Base-by-base conservation (phyloP, 2,888 invertebrate species). In the Drosophila helvetica region DNA sequence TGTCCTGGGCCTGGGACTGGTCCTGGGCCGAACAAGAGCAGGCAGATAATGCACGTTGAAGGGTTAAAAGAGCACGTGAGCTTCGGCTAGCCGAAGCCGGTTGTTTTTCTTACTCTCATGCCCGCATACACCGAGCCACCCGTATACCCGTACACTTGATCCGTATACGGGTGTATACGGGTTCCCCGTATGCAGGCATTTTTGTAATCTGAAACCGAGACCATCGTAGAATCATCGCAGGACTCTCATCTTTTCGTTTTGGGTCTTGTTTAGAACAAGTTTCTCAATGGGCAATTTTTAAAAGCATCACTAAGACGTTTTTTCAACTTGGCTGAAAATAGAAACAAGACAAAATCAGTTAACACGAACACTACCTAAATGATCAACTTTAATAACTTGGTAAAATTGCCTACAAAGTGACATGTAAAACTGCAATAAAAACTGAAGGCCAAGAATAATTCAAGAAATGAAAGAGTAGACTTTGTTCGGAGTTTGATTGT, bases 251-350 rank as follows among this genome's bases (percentile, higher is more conserved):
- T 59, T 47, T 45, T 62, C 27, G 58, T 62, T 67, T 65, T 72
- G 46, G 51, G 53, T 19, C 61, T 52, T 57, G 64, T 67, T 88
- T 79, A 90, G 73, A 90, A 90, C 63, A 90, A 81, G 79, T 90
- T 90, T 89, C 88, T 89, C 65, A 91, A 81, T 72, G 91, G 89
- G 74, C 89, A 90, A 88, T 87, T 89, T 83, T 89, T 90, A 68
- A 90, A 90, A 79, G 90, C 90, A 88, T 90, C 90, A 88, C 90
- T 90, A 75, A 90, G 90, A 71, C 91, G 90, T 89, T 90, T 91
- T 88, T 89, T 90, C 70, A 90, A 89, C 86, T 90, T 90, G 56
- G 90, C 90, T 91, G 90, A 71, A 90, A 90, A 64, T 88, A 90
- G 74, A 87, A 77, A 79, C 75, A 63, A 77, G 73, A 76, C 75